These are phyloP conservation scores for Drepana falcataria DNA, from an alignment of 2,888 invertebrate genomes.

Conservation along the genomic window DNA sequence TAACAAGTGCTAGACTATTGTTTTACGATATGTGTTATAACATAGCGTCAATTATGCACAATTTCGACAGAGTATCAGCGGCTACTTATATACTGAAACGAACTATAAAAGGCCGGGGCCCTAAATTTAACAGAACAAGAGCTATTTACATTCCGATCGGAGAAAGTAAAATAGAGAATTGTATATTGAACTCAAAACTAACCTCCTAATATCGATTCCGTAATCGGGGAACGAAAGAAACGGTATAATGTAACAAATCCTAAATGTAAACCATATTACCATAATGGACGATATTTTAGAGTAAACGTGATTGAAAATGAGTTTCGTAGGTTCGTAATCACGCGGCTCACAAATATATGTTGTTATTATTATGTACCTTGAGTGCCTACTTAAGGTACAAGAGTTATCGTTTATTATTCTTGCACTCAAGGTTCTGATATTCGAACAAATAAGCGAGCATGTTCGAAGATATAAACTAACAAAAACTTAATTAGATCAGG, in stretches of 20 bases:
- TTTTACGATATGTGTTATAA: conserved; percentile 12
- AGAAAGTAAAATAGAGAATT: conserved; percentile 41
- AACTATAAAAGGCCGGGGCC: conserved; percentile 16
- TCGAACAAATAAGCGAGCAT: too few relatives aligned
- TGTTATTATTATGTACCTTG: not conserved
- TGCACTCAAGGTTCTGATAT: not conserved
- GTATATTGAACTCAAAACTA: conserved; percentile 21
- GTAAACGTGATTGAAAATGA: conserved; percentile 25
- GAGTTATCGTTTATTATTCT: too few relatives aligned
- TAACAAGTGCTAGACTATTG: conserved; percentile 50
- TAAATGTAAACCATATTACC: conserved; percentile 33
- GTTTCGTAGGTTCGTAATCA: conserved; percentile 6
- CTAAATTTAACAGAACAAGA: conserved; percentile 29
- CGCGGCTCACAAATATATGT: not conserved
- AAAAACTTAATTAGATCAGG: not conserved
- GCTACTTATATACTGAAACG: too few relatives aligned
- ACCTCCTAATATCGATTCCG: conserved; percentile 28
- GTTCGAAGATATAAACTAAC: too few relatives aligned
- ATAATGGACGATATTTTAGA: conserved; percentile 29
- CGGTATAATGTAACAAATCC: conserved; percentile 34
- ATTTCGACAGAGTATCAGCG: too few relatives aligned
- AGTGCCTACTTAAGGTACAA: too few relatives aligned
- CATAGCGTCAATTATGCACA: not conserved
- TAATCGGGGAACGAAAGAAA: conserved; percentile 35
- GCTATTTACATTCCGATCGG: conserved; percentile 38